phyloP scores from a whole-genome alignment of 2,888 invertebrate species.

The Phyto melanocephala region DNA sequence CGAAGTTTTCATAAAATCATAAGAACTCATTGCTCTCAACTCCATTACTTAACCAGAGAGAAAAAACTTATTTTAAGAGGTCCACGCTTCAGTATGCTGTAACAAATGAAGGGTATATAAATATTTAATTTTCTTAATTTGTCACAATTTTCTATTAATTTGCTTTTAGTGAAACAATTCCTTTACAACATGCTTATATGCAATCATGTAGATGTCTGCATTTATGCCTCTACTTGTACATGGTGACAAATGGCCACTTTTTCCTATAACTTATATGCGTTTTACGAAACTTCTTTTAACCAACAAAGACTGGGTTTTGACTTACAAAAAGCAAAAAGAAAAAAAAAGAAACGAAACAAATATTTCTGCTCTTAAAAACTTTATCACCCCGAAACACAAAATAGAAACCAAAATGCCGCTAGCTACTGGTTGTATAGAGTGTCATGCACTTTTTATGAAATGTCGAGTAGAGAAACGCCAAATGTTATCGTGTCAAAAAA shows the following conservation, averaged over 20 bases:
- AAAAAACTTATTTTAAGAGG: too few relatives aligned
- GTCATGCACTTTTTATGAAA: slow-evolving; percentile 48
- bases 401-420: slow-evolving; percentile 11
- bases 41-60: too few relatives aligned
- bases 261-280: slow-evolving; percentile 36
- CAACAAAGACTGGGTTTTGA: background rate
- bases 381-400: background rate
- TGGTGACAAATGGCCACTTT: slow-evolving; percentile 49
- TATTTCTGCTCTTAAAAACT: background rate
- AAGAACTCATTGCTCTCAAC: too few relatives aligned
- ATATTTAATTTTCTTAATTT: too few relatives aligned
- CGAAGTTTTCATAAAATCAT: too few relatives aligned
- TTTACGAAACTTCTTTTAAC: slow-evolving; percentile 29
- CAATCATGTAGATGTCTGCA: background rate
- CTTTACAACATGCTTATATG: background rate
- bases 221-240: slow-evolving; percentile 6
- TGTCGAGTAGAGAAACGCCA: slow-evolving; percentile 33
- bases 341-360: background rate
- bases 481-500: slow-evolving; percentile 50
- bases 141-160: too few relatives aligned
- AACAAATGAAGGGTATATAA: too few relatives aligned
- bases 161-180: background rate
- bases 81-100: too few relatives aligned
- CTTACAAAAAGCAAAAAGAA: background rate
- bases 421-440: slow-evolving; percentile 27